Evolutionary conservation across 2,113 vertebrate genomes (phyloP).

Genomic region (Chionodraco myersi): DNA sequence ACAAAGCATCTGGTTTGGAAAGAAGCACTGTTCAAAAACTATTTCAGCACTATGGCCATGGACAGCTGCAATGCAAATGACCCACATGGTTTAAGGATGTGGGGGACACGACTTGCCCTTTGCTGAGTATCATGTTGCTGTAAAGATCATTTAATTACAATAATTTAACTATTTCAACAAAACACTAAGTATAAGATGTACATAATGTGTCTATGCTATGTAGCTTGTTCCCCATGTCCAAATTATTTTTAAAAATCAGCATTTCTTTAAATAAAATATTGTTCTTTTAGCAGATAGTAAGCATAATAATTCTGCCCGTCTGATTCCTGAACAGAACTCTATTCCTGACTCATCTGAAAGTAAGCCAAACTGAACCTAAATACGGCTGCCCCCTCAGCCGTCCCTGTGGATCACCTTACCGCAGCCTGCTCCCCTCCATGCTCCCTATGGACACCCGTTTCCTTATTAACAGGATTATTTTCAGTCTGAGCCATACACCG

Average conservation of each 20-base stretch:
- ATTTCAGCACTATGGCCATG: slow-evolving; percentile 64
- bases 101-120: neutral
- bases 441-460: slow-evolving; percentile 70
- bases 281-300: neutral
- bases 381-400: slow-evolving; percentile 43
- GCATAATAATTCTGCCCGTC: neutral
- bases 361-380: slow-evolving; percentile 67
- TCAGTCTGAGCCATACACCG: slow-evolving; percentile 75
- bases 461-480: slow-evolving; percentile 81
- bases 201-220: too few species aligned
- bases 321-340: slow-evolving; percentile 8
- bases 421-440: slow-evolving; percentile 42
- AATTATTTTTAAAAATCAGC: neutral
- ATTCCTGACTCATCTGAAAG: slow-evolving; percentile 45
- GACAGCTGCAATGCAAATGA: slow-evolving; percentile 54
- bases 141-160: neutral
- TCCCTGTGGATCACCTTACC: slow-evolving; percentile 70
- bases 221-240: too few species aligned
- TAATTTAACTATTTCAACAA: neutral
- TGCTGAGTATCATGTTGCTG: neutral
- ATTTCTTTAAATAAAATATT: neutral
- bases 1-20: neutral
- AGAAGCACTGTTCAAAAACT: neutral
- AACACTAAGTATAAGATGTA: neutral
- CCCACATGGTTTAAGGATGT: neutral